Evolutionary conservation across 2,113 vertebrate species (phyloP).

Genomic region (Ciconia maguari): DNA sequence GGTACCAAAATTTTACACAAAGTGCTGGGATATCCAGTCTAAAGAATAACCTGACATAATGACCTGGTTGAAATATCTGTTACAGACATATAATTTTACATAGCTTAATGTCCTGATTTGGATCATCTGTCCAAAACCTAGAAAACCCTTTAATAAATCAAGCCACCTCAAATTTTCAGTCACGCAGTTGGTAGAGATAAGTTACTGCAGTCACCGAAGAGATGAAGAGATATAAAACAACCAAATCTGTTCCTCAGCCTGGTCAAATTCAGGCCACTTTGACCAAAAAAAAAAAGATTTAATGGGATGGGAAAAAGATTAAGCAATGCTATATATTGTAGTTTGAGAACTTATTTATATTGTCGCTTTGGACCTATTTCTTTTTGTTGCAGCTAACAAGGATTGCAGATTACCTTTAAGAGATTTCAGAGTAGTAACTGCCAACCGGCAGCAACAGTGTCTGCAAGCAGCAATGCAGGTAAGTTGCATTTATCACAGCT

Average conservation of each 20-base stretch:
- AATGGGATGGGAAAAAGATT: background rate
- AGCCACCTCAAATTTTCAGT: background rate
- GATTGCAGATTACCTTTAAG: background rate
- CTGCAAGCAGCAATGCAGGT: background rate
- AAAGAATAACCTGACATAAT: background rate
- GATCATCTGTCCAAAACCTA: background rate
- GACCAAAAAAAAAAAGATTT: background rate
- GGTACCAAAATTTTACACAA: background rate
- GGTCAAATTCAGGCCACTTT: background rate
- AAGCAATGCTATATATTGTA: background rate
- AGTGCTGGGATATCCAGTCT: background rate
- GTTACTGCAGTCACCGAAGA: background rate
- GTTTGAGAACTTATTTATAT: background rate
- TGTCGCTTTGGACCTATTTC: background rate
- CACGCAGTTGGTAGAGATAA: background rate
- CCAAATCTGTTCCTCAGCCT: background rate
- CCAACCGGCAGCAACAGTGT: background rate
- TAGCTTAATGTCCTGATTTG: background rate
- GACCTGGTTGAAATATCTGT: background rate
- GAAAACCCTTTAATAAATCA: background rate
- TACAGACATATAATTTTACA: background rate
- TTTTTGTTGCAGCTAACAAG: background rate
- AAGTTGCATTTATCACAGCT: background rate
- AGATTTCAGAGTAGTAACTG: background rate
- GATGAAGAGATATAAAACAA: background rate